A percentile compares a stretch with the other conserved stretches of the same genome.
phyloP scores from a whole-genome alignment of 2,888 invertebrate genomes.

The Orchestes rusci region DNA sequence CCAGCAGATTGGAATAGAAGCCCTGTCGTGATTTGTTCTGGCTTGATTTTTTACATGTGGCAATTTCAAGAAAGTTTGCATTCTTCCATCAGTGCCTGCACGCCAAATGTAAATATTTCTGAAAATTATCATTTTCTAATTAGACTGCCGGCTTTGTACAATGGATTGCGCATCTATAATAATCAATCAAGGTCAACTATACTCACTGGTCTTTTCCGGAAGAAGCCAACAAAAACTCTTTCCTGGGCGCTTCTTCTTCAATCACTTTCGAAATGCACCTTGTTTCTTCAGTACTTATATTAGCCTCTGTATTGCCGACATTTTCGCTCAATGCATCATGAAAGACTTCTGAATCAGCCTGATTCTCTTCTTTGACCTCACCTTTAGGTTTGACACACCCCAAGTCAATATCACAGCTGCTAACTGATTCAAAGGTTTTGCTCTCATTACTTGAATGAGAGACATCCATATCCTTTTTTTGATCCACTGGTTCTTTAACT shows the following conservation, averaged over 20 bases:
- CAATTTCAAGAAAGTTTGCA: constrained; percentile 40
- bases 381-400: background rate
- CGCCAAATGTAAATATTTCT: constrained; percentile 59
- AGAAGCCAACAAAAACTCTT: constrained; percentile 58
- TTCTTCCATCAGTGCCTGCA: constrained; percentile 53
- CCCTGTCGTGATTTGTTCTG: constrained; percentile 25
- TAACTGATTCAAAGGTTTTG: constrained; percentile 10
- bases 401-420: constrained; percentile 16
- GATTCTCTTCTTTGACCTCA: background rate
- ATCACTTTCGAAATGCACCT: background rate
- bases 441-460: constrained; percentile 4
- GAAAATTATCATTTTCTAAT: too few species aligned
- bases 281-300: background rate
- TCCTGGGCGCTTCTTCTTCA: constrained; percentile 31
- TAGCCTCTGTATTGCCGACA: background rate
- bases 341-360: constrained; percentile 5
- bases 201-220: constrained; percentile 58
- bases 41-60: constrained; percentile 24
- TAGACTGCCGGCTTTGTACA: too few species aligned
- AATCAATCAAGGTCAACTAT: too few species aligned
- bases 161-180: too few species aligned
- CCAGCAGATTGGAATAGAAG: constrained; percentile 55
- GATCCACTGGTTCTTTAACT: too few species aligned
- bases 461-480: too few species aligned
- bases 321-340: constrained; percentile 3